A percentile compares a stretch with the other conserved stretches of the same genome.
phyloP scores from a whole-genome alignment of 1,140 invertebrate species.

The Drusus annulatus region DNA sequence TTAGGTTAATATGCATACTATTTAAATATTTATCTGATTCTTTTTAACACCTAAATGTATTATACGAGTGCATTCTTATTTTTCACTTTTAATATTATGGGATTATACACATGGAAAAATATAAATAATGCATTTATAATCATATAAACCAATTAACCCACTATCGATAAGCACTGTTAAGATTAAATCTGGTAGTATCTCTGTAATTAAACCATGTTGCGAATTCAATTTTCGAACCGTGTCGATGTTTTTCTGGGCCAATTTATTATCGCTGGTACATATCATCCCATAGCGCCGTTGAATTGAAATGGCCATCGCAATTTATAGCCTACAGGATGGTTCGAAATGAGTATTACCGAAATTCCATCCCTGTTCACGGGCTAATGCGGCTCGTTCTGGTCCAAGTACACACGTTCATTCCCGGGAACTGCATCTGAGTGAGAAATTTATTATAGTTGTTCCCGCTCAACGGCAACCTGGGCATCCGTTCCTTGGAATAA shows the following conservation, averaged over 20 bases:
- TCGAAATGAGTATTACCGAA: constrained; percentile 38
- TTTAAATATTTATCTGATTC: no score
- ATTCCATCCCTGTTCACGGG: constrained; percentile 9
- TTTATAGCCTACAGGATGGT: constrained; percentile 52
- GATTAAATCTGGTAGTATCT: background rate
- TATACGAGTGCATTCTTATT: no score
- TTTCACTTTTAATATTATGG: no score
- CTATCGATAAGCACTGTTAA: background rate
- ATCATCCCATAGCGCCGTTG: constrained; percentile 28
- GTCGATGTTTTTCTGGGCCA: constrained; percentile 30
- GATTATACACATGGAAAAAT: no score
- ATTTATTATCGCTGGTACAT: constrained; percentile 33
- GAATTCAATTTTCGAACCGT: constrained; percentile 13
- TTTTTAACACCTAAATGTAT: no score
- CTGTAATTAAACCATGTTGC: constrained; percentile 29
- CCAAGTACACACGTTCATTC: constrained; percentile 9
- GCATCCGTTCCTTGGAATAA: no score
- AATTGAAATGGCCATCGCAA: constrained; percentile 52
- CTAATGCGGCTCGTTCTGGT: constrained; percentile 32
- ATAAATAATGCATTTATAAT: no score
- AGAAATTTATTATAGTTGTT: constrained; percentile 22
- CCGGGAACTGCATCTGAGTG: constrained; percentile 7
- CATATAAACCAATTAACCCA: no score
- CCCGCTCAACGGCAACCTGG: background rate
- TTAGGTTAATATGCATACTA: no score